Evolutionary conservation across 1,140 invertebrate species (phyloP).

Genomic region (Ericerus pela): DNA sequence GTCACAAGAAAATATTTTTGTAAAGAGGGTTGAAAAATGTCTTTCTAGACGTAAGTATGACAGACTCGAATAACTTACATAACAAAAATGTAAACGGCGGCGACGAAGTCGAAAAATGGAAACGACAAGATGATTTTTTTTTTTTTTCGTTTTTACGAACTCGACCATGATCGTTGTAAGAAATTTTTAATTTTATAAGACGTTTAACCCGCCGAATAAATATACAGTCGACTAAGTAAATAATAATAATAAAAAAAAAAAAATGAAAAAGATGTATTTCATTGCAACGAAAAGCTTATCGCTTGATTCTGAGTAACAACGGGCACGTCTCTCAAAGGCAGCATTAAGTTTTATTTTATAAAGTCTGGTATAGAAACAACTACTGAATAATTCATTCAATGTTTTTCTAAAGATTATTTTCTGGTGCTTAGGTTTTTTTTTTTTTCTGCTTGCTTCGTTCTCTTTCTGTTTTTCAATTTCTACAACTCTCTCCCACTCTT

Average conservation of each 20-base stretch:
- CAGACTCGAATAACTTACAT: too few relatives aligned
- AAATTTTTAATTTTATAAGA: conserved; percentile 6
- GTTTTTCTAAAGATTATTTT: conserved; percentile 11
- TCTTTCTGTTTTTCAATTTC: too few relatives aligned
- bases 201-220: neutral
- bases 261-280: conserved; percentile 12
- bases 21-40: too few relatives aligned
- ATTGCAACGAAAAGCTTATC: conserved; percentile 2
- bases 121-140: too few relatives aligned
- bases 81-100: too few relatives aligned
- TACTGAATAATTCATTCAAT: conserved; percentile 10
- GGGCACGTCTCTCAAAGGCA: conserved; percentile 4
- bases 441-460: too few relatives aligned
- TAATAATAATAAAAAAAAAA: conserved; percentile 8
- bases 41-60: too few relatives aligned
- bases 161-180: neutral
- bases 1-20: too few relatives aligned
- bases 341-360: conserved; percentile 11
- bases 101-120: too few relatives aligned
- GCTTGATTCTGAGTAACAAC: conserved; percentile 6
- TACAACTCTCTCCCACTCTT: too few relatives aligned
- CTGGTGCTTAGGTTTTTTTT: conserved; percentile 7
- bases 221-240: conserved; percentile 1
- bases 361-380: conserved; percentile 9
- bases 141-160: too few relatives aligned